Evolutionary conservation across 2,113 vertebrate genomes (phyloP).

Genomic region (Vulpes lagopus): DNA sequence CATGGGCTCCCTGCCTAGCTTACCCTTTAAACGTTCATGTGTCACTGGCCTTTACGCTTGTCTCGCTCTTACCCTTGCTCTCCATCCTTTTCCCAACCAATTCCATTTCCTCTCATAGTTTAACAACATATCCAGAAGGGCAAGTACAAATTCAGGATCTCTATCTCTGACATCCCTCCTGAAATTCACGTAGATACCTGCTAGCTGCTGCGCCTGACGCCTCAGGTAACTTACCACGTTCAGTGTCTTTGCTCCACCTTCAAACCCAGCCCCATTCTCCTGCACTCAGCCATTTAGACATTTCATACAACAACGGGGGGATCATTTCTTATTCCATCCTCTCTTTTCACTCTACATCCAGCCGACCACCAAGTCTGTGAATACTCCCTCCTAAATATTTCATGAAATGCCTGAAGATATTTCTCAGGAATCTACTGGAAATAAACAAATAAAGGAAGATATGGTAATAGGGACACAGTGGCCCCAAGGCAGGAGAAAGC

Average conservation of each 20-base stretch:
- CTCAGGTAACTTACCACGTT: background rate
- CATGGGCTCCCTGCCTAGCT: background rate
- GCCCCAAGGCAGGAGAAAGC: background rate
- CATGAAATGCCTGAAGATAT: background rate
- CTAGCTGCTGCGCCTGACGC: background rate
- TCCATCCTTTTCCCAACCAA: background rate
- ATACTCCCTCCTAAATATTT: background rate
- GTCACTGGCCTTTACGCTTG: background rate
- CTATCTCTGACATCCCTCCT: background rate
- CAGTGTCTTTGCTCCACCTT: background rate
- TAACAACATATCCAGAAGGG: background rate
- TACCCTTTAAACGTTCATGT: background rate
- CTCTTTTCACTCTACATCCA: background rate
- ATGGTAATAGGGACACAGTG: background rate
- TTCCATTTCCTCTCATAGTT: background rate
- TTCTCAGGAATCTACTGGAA: constrained; percentile 33
- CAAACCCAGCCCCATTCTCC: background rate
- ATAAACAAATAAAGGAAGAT: background rate
- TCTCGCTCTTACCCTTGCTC: background rate
- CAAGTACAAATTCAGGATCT: background rate
- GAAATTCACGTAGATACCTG: background rate
- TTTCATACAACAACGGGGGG: background rate
- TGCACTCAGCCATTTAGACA: background rate
- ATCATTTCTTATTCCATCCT: background rate
- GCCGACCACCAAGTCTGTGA: background rate